These are phyloP conservation scores for Heliconius himera DNA, from an alignment of 1,140 invertebrate species.

Conservation along the genomic window DNA sequence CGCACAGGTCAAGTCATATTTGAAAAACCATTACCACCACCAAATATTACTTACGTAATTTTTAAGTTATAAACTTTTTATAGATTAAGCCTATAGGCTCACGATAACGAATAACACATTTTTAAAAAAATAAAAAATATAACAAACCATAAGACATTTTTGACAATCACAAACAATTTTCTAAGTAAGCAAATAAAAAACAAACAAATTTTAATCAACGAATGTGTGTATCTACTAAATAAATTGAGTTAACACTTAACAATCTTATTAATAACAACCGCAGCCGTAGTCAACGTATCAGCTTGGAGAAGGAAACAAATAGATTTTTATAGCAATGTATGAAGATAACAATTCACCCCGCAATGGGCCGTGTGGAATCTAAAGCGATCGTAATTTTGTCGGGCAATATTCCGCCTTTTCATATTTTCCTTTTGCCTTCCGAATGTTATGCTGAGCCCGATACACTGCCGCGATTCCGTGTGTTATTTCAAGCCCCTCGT, in stretches of 20 bases:
- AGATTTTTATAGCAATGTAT: conserved; percentile 73
- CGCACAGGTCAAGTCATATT: background rate
- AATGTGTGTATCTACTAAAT: background rate
- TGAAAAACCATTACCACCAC: too few relatives aligned
- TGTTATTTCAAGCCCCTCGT: conserved; percentile 70
- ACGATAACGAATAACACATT: background rate
- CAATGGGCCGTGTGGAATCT: conserved; percentile 76
- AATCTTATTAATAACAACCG: conserved; percentile 14
- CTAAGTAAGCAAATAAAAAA: background rate
- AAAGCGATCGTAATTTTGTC: conserved; percentile 80
- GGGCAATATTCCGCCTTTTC: conserved; percentile 77
- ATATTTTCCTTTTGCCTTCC: conserved; percentile 77
- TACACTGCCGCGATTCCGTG: conserved; percentile 72
- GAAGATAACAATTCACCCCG: conserved; percentile 77
- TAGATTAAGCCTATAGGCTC: too few relatives aligned
- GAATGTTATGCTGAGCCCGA: conserved; percentile 68
- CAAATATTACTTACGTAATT: background rate
- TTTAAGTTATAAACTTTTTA: too few relatives aligned
- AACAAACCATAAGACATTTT: background rate
- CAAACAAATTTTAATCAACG: too few relatives aligned
- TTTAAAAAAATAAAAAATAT: too few relatives aligned
- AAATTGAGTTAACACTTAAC: background rate
- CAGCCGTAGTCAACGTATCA: conserved; percentile 51
- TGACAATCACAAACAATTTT: background rate
- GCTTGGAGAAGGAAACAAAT: conserved; percentile 63